A percentile compares a stretch with the other conserved stretches of the same genome.
Conservation (phyloP, 2,888 invertebrate genomes). For the Scaeva pyrastri region DNA sequence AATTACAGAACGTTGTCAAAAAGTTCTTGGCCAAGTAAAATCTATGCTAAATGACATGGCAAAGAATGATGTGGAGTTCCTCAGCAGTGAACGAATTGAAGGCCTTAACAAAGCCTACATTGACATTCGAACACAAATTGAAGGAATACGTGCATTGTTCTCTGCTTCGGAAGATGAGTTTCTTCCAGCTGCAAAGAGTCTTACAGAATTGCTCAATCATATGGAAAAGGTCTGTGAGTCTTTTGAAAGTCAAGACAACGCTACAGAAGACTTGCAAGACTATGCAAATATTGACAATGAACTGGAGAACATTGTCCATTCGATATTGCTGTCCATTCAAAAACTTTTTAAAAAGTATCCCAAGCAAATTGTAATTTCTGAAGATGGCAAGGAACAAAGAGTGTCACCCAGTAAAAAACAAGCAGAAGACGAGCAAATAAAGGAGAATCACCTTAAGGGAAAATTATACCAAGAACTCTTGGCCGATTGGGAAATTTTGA, state of each 20-base stretch:
- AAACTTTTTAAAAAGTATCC: conserved; percentile 85
- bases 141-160: conserved; percentile 49
- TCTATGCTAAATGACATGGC: conserved; percentile 78
- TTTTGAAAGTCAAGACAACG: background rate
- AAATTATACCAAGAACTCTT: conserved; percentile 87
- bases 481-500: conserved; percentile 86
- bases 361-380: conserved; percentile 16
- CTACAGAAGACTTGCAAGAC: conserved; percentile 49
- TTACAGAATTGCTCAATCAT: conserved; percentile 77
- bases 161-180: conserved; percentile 66
- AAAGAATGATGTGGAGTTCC: conserved; percentile 79
- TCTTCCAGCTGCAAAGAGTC: conserved; percentile 80
- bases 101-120: conserved; percentile 32
- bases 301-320: conserved; percentile 85
- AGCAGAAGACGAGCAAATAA: conserved; percentile 82
- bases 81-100: conserved; percentile 78
- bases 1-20: conserved; percentile 75
- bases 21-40: conserved; percentile 77
- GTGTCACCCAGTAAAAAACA: conserved; percentile 60
- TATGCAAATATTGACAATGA: conserved; percentile 80
- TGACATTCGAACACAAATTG: conserved; percentile 32
- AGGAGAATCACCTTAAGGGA: conserved; percentile 88
- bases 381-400: conserved; percentile 62
- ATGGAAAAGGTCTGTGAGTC: conserved; percentile 58
- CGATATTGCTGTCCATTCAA: conserved; percentile 86